phyloP scores from a whole-genome alignment of 1,140 invertebrate species.

The Drosophila fuyamai region DNA sequence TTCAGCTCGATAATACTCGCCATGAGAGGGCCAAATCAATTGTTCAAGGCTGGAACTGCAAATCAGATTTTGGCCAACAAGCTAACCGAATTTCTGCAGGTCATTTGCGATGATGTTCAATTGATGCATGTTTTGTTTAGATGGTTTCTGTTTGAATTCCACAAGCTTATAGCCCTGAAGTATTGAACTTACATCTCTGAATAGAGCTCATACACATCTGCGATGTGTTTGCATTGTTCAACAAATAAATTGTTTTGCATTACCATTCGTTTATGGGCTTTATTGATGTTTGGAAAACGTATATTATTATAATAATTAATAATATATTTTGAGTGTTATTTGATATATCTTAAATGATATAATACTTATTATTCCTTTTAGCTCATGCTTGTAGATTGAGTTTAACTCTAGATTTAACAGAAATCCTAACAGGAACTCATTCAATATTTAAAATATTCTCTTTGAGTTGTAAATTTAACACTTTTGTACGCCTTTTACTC shows the following conservation, averaged over 20 bases:
- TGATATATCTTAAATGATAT: no score
- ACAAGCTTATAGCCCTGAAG: neutral
- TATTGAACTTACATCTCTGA: neutral
- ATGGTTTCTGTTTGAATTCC: neutral
- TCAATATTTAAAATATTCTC: neutral
- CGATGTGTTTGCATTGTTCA: neutral
- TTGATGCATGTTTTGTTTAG: conserved; percentile 1
- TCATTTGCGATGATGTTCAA: conserved; percentile 1
- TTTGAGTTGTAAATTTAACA: neutral
- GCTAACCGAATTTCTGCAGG: neutral
- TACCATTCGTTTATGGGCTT: no score
- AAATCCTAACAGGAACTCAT: neutral
- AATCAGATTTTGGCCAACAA: neutral
- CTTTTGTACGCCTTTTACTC: no score
- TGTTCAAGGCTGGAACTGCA: neutral
- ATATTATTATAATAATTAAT: no score
- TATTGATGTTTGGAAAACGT: no score
- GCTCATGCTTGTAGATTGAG: neutral
- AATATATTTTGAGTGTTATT: no score
- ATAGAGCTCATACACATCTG: neutral
- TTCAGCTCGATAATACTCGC: neutral
- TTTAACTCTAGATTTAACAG: neutral
- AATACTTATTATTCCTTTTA: no score
- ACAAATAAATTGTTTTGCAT: neutral
- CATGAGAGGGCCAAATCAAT: neutral